Percentiles rank a stretch among this genome's conserved stretches.
Evolutionary conservation across 2,888 invertebrate species (phyloP).

Genomic region (Melitaea athalia): DNA sequence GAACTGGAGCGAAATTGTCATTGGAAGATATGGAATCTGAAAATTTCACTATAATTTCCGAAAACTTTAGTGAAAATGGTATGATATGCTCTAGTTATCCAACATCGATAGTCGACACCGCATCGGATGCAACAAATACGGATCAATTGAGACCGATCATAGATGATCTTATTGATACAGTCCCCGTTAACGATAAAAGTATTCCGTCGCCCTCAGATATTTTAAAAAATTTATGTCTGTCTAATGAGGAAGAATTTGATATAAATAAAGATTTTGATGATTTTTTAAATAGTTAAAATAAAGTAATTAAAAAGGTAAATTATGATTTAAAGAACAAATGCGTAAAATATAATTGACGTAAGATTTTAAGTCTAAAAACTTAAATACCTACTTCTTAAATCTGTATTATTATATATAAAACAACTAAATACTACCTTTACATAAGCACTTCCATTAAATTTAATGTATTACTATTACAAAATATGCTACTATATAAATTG

Average conservation of each 20-base stretch:
- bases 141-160: conserved; percentile 67
- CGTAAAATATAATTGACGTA: too few relatives aligned
- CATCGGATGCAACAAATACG: conserved; percentile 44
- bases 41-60: conserved; percentile 65
- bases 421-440: too few relatives aligned
- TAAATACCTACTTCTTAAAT: too few relatives aligned
- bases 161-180: conserved; percentile 60
- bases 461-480: too few relatives aligned
- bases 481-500: too few relatives aligned
- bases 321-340: background rate
- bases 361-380: too few relatives aligned
- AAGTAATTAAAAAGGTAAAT: background rate
- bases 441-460: too few relatives aligned
- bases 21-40: conserved; percentile 77
- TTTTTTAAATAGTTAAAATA: conserved; percentile 14
- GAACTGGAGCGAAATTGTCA: conserved; percentile 72
- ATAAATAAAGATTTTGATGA: conserved; percentile 26
- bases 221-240: conserved; percentile 84
- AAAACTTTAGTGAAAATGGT: conserved; percentile 50
- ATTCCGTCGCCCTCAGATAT: conserved; percentile 85
- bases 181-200: conserved; percentile 71
- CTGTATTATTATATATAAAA: too few relatives aligned
- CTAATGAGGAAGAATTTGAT: conserved; percentile 67
- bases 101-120: conserved; percentile 14
- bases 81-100: conserved; percentile 33